A percentile compares a stretch with the other conserved stretches of the same genome.
These are phyloP conservation scores for Archips crataeganus DNA, from an alignment of 2,888 invertebrate species.

Conservation along the genomic window DNA sequence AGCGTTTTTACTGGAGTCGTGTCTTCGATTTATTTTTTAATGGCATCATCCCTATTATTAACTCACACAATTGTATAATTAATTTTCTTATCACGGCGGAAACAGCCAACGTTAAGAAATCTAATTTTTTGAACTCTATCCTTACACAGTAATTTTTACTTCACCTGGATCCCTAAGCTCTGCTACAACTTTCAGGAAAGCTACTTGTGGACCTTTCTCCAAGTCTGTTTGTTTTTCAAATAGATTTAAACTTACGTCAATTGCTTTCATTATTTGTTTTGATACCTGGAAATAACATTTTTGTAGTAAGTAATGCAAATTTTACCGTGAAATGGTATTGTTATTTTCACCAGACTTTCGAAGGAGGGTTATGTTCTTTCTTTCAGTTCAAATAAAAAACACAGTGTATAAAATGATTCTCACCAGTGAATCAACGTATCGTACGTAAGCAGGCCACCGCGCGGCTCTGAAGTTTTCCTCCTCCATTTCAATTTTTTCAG, in stretches of 20 bases:
- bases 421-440: constrained; percentile 78
- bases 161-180: constrained; percentile 89
- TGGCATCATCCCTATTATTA: no score
- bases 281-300: constrained; percentile 69
- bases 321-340: neutral
- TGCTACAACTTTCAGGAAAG: constrained; percentile 92
- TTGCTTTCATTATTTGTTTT: constrained; percentile 76
- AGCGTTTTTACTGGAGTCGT: no score
- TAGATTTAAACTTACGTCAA: constrained; percentile 82
- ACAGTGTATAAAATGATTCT: constrained; percentile 34
- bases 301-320: neutral
- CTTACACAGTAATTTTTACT: no score
- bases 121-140: no score
- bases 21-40: no score
- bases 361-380: no score
- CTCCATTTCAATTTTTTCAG: constrained; percentile 73
- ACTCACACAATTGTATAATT: no score
- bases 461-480: constrained; percentile 69
- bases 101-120: no score
- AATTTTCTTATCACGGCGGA: no score
- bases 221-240: constrained; percentile 87
- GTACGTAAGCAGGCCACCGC: constrained; percentile 83
- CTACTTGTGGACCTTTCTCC: constrained; percentile 83
- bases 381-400: no score
- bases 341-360: neutral